phyloP scores from a whole-genome alignment of 2,113 vertebrate genomes.

The Dicentrarchus labrax region DNA sequence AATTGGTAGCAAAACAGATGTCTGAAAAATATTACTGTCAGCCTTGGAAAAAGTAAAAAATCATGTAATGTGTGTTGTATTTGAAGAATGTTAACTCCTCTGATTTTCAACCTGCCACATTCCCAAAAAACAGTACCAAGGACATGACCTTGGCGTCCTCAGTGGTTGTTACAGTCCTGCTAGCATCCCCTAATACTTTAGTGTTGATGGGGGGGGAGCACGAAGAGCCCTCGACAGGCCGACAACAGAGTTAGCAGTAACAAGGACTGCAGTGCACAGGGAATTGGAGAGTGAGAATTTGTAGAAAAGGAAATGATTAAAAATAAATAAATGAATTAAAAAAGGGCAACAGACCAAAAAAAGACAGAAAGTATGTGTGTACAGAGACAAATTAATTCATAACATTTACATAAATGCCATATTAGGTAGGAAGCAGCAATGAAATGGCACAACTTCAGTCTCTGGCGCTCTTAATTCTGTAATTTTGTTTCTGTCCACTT shows the following conservation, averaged over 20 bases:
- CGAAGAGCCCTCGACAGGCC: not conserved
- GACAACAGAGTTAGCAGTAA: slow-evolving; percentile 1
- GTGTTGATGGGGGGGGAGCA: no score
- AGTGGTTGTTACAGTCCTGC: not conserved
- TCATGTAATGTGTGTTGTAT: not conserved
- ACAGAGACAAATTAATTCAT: slow-evolving; percentile 44
- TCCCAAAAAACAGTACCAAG: slow-evolving; percentile 1
- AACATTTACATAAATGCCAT: slow-evolving; percentile 63
- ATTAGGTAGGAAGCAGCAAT: slow-evolving; percentile 45
- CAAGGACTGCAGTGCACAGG: slow-evolving; percentile 3
- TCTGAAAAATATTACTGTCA: not conserved
- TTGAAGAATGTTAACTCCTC: not conserved
- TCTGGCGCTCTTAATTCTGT: slow-evolving; percentile 51
- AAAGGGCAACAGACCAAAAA: not conserved
- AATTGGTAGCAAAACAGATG: not conserved
- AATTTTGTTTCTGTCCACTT: slow-evolving; percentile 54
- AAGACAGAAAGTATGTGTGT: not conserved
- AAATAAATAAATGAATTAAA: not conserved
- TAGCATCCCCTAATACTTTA: slow-evolving; percentile 17
- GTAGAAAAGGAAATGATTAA: not conserved
- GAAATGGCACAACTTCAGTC: slow-evolving; percentile 58
- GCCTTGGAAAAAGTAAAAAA: not conserved
- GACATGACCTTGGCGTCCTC: slow-evolving; percentile 16
- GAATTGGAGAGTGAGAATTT: not conserved
- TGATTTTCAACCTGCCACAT: not conserved